Evolutionary conservation across 1,140 invertebrate species (phyloP).

Genomic region (Polyergus mexicanus): DNA sequence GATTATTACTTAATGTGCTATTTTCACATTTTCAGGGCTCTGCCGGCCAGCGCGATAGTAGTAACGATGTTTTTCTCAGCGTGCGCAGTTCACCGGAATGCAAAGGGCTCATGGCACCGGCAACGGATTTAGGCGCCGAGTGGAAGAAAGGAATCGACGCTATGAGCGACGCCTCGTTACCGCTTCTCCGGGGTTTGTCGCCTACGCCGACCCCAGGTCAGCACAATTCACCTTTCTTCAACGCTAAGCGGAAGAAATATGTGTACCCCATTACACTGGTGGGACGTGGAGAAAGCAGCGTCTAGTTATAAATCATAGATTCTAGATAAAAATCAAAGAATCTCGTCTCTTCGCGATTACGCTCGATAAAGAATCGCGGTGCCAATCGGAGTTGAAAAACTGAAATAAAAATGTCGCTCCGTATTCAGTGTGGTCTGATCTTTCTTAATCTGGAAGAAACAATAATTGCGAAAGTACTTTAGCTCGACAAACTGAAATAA

Average conservation of each 20-base stretch:
- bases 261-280: slow-evolving; percentile 87
- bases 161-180: slow-evolving; percentile 86
- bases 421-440: neutral
- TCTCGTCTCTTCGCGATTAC: slow-evolving; percentile 22
- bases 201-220: slow-evolving; percentile 84
- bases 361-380: neutral
- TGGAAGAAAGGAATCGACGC: slow-evolving; percentile 82
- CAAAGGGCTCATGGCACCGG: slow-evolving; percentile 83
- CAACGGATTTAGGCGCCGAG: slow-evolving; percentile 84
- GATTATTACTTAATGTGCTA: neutral
- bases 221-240: slow-evolving; percentile 87
- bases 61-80: slow-evolving; percentile 82
- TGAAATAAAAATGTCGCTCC: too few species aligned
- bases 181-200: slow-evolving; percentile 87
- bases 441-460: neutral
- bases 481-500: slow-evolving; percentile 22
- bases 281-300: slow-evolving; percentile 87
- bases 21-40: slow-evolving; percentile 74
- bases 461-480: slow-evolving; percentile 29
- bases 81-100: slow-evolving; percentile 82
- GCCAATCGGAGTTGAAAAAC: neutral
- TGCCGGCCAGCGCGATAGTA: slow-evolving; percentile 78
- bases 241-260: slow-evolving; percentile 88
- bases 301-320: slow-evolving; percentile 76
- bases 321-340: neutral